Conservation (phyloP, 2,113 vertebrate genomes). For the Globicephala melas region DNA sequence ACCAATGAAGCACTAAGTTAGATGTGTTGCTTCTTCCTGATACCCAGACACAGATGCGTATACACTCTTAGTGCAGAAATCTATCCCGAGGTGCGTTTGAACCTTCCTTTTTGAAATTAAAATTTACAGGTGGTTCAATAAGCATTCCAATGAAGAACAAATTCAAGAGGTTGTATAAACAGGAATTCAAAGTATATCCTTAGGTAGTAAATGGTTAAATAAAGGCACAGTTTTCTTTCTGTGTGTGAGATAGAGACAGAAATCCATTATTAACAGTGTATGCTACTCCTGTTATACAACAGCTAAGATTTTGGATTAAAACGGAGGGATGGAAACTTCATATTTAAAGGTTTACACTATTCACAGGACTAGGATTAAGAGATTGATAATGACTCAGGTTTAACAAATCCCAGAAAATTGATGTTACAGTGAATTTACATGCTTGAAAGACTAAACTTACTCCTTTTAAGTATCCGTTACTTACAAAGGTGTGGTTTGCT, state of each 20-base stretch:
- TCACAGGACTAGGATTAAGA: conserved; percentile 28
- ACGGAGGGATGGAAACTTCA: conserved; percentile 46
- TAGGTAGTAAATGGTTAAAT: not conserved
- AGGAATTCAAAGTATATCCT: not conserved
- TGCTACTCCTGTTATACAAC: not conserved
- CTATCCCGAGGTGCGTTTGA: not conserved
- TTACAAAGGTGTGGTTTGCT: not conserved
- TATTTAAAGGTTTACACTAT: conserved; percentile 41
- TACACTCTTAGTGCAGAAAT: not conserved
- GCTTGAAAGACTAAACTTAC: not conserved
- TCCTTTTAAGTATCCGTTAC: not conserved
- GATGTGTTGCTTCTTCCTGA: not conserved
- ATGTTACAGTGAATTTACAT: not conserved
- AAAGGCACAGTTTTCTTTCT: not conserved
- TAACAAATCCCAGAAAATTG: conserved; percentile 31
- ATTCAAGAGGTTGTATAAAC: not conserved
- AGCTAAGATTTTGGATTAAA: not conserved
- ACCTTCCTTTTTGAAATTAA: not conserved
- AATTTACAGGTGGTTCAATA: not conserved
- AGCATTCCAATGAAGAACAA: not conserved
- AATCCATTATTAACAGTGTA: not conserved
- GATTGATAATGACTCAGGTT: conserved; percentile 40
- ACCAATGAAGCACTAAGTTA: not conserved
- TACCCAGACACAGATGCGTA: not conserved
- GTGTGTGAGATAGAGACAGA: not conserved